Conservation (phyloP, 2,113 vertebrate species). For the Cariama cristata region DNA sequence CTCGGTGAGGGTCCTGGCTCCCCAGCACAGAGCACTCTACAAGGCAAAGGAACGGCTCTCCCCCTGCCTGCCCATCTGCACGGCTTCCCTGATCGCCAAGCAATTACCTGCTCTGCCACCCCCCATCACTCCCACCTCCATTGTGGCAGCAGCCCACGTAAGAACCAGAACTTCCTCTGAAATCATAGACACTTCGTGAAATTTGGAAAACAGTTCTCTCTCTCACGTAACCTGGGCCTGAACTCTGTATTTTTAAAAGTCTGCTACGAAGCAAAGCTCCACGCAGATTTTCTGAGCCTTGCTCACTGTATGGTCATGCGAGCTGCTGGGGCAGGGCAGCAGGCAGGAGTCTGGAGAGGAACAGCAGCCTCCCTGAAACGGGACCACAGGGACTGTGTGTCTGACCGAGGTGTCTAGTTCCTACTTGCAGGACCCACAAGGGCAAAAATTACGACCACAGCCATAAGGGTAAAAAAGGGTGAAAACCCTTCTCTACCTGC, state of each 20-base stretch:
- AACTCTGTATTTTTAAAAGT: neutral
- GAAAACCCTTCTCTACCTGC: fast-evolving
- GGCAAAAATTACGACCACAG: neutral
- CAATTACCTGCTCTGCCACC: fast-evolving
- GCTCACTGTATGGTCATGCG: fast-evolving
- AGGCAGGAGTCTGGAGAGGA: neutral
- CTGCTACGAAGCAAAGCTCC: neutral
- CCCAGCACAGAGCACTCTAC: neutral
- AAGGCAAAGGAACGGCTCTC: fast-evolving
- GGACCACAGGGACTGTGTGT: fast-evolving
- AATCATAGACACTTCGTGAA: neutral
- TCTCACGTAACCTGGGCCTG: no score
- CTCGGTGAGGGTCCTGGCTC: fast-evolving
- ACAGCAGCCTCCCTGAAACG: fast-evolving
- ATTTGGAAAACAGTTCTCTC: neutral
- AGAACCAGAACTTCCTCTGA: neutral
- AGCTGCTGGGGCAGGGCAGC: no score
- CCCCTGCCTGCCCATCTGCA: no score
- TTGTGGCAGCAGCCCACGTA: fast-evolving
- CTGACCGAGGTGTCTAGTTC: fast-evolving
- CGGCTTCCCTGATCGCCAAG: neutral
- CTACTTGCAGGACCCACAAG: neutral
- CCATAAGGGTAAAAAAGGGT: neutral
- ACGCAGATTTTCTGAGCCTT: neutral
- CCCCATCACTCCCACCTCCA: neutral